A percentile compares a stretch with the other conserved stretches of the same genome.
phyloP scores from a whole-genome alignment of 2,797 vertebrate species.

The Hephaestus fuliginosus region DNA sequence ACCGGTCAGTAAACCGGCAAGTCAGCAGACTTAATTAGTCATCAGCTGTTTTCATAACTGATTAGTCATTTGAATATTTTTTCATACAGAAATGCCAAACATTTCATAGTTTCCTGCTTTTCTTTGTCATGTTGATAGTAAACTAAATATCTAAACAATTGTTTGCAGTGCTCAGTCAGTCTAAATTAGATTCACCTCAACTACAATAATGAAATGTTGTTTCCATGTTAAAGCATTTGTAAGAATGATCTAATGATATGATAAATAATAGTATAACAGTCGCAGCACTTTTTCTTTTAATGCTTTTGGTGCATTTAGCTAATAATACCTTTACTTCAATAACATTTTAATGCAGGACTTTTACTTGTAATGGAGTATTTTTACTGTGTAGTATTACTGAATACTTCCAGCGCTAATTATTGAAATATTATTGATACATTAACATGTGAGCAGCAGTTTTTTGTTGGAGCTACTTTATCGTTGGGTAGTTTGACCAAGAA shows the following conservation, averaged over 20 bases:
- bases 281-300: no score
- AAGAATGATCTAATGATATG: no score
- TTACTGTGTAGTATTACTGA: no score
- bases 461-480: background rate
- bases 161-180: background rate
- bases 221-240: no score
- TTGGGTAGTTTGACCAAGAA: background rate
- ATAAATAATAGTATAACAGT: no score
- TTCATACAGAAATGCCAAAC: background rate
- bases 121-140: background rate
- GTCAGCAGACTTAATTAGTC: background rate
- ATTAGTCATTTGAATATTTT: background rate
- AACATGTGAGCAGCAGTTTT: background rate
- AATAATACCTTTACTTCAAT: no score
- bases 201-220: background rate
- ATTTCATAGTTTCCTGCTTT: background rate
- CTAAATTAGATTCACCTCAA: background rate
- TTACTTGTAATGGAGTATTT: no score
- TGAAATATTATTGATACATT: background rate
- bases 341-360: no score
- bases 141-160: background rate
- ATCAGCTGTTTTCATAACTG: background rate
- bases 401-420: background rate
- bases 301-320: no score
- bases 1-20: background rate